Evolutionary conservation across 2,797 vertebrate species (phyloP).

Genomic region (Capromys pilorides): DNA sequence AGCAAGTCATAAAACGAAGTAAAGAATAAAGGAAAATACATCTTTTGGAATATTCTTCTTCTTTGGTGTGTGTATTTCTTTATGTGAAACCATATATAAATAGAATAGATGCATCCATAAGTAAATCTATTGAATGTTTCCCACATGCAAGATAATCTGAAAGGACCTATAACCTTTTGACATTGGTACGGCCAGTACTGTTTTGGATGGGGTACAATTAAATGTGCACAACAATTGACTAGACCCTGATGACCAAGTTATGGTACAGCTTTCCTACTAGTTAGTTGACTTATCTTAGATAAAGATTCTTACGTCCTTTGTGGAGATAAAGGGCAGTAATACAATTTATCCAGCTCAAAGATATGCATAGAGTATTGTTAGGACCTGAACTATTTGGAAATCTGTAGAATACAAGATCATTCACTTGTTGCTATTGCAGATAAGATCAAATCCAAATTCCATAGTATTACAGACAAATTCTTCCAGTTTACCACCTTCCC

Average conservation of each 20-base stretch:
- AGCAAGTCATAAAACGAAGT: neutral
- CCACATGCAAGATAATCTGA: neutral
- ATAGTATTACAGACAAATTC: rapidly evolving
- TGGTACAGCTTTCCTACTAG: neutral
- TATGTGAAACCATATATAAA: neutral
- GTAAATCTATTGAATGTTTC: neutral
- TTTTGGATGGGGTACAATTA: neutral
- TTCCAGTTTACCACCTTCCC: rapidly evolving
- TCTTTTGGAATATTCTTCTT: neutral
- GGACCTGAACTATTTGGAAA: neutral
- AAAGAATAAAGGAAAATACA: neutral
- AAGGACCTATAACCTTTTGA: neutral
- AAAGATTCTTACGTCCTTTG: neutral
- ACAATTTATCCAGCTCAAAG: neutral
- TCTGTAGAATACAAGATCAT: neutral
- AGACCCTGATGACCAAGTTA: neutral
- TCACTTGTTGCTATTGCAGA: neutral
- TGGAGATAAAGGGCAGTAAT: neutral
- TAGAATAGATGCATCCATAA: neutral
- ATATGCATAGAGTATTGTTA: neutral
- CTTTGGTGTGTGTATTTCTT: neutral
- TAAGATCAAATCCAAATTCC: neutral
- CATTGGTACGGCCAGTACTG: neutral
- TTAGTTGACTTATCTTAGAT: neutral
- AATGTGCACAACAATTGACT: neutral